Conservation (phyloP, 2,797 vertebrate species). For the Neostethus bicornis region DNA sequence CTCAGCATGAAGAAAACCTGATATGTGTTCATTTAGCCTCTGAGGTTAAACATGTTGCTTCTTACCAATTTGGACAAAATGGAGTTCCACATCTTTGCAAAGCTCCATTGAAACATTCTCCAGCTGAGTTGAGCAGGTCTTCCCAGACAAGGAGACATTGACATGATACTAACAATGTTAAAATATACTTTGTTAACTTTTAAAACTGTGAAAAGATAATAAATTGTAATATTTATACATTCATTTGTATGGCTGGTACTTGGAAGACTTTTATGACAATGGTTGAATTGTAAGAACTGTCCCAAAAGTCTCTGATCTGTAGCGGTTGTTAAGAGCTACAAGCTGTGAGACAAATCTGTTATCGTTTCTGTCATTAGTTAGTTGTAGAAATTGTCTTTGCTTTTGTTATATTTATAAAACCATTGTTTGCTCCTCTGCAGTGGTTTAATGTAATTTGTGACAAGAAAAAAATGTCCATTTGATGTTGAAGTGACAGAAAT, state of each 20-base stretch:
- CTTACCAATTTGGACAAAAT: conserved; percentile 27
- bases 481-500: conserved; percentile 51
- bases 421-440: conserved; percentile 32
- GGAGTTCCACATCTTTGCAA: conserved; percentile 37
- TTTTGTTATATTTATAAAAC: conserved; percentile 37
- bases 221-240: conserved; percentile 69
- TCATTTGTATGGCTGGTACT: conserved; percentile 68
- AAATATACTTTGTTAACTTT: conserved; percentile 48
- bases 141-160: conserved; percentile 27
- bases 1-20: conserved; percentile 15
- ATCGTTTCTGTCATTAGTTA: conserved; percentile 33
- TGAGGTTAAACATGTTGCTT: conserved; percentile 9
- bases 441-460: conserved; percentile 56
- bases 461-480: conserved; percentile 47
- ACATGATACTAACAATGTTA: conserved; percentile 18
- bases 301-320: conserved; percentile 49
- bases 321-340: conserved; percentile 46
- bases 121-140: conserved; percentile 29
- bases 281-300: conserved; percentile 45
- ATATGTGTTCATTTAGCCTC: conserved; percentile 27
- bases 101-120: conserved; percentile 36
- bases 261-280: conserved; percentile 71
- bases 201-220: conserved; percentile 66
- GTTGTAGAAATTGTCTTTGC: conserved; percentile 41
- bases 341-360: conserved; percentile 44